Evolutionary conservation across 2,888 invertebrate genomes (phyloP).

Genomic region (Ypsolopha sequella): DNA sequence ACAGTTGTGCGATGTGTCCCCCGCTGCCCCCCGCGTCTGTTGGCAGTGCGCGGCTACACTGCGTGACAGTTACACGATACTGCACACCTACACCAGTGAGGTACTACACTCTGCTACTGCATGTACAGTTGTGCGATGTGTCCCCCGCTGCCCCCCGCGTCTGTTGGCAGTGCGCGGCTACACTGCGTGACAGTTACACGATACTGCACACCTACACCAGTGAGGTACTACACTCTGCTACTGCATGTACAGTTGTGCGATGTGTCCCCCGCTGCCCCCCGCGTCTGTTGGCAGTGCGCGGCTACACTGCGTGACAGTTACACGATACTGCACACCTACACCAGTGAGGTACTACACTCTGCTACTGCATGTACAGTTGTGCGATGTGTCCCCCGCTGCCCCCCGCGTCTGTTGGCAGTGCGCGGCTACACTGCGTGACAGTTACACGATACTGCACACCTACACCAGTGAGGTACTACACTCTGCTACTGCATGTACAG

Average conservation of each 20-base stretch:
- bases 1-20: conserved; percentile 26
- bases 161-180: conserved; percentile 46
- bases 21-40: conserved; percentile 27
- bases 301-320: conserved; percentile 35
- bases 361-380: no score
- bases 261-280: conserved; percentile 16
- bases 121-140: conserved; percentile 29
- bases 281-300: conserved; percentile 46
- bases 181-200: conserved; percentile 34
- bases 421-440: conserved; percentile 30
- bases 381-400: conserved; percentile 13
- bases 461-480: conserved; percentile 40
- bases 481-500: no score
- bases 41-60: conserved; percentile 44
- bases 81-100: conserved; percentile 45
- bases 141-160: conserved; percentile 20
- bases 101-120: no score
- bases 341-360: conserved; percentile 35
- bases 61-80: conserved; percentile 42
- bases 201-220: conserved; percentile 43
- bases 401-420: conserved; percentile 48
- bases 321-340: conserved; percentile 41
- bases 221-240: conserved; percentile 35
- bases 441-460: conserved; percentile 39
- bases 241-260: conserved; percentile 34